These are phyloP conservation scores for Sebastes wilsoni DNA, from an alignment of 2,797 vertebrate species.

Conservation along the genomic window DNA sequence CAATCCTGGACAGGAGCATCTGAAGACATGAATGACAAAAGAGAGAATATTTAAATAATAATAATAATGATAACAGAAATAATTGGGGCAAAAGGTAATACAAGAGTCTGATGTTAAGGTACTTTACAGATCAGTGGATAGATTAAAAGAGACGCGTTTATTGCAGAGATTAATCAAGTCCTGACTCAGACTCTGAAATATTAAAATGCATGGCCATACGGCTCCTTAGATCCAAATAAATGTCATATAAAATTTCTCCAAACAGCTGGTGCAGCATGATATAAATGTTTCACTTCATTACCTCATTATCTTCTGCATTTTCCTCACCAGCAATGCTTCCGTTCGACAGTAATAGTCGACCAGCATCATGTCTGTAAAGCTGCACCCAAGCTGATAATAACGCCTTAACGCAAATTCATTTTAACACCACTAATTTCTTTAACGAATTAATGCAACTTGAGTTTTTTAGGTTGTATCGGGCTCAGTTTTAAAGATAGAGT, in stretches of 20 bases:
- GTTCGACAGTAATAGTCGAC: neutral
- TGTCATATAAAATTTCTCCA: neutral
- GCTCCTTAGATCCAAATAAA: constrained; percentile 10
- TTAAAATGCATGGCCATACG: neutral
- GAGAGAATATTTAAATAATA: neutral
- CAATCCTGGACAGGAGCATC: no score
- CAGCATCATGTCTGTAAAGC: neutral
- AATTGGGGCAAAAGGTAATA: neutral
- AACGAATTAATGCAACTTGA: fast-evolving
- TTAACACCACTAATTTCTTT: no score
- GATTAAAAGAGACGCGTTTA: neutral
- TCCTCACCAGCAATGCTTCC: neutral
- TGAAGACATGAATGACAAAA: neutral
- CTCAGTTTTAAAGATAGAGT: no score
- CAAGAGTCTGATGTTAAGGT: neutral
- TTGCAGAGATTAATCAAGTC: neutral
- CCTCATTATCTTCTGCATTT: constrained; percentile 7
- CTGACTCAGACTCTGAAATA: neutral
- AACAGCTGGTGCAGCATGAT: constrained; percentile 11
- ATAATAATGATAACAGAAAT: neutral
- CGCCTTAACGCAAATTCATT: no score
- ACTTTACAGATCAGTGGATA: neutral
- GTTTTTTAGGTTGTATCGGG: no score
- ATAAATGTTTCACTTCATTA: constrained; percentile 25
- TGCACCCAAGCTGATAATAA: neutral